Evolutionary conservation across 2,888 invertebrate genomes (phyloP).

Genomic region (Poecilus cupreus): DNA sequence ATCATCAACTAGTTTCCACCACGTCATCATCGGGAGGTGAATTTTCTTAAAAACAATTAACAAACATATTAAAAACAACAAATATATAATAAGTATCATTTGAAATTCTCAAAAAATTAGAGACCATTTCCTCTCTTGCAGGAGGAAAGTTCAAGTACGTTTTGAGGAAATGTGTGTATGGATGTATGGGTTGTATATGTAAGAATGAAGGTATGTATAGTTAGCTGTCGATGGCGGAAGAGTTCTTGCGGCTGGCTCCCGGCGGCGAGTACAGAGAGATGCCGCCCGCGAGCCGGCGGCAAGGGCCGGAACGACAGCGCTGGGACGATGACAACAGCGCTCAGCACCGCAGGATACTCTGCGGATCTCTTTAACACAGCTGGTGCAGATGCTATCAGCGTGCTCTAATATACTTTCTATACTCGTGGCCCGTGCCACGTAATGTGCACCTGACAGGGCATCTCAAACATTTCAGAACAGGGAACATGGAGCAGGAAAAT

Average conservation of each 20-base stretch:
- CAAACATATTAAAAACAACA: too few species aligned
- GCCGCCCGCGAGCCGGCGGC: background rate
- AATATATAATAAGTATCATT: too few species aligned
- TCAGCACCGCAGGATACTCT: background rate
- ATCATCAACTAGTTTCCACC: too few species aligned
- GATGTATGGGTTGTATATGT: too few species aligned
- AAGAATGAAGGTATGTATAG: background rate
- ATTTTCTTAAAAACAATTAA: too few species aligned
- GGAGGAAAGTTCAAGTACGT: too few species aligned
- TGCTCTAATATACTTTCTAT: slow-evolving; percentile 12
- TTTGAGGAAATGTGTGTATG: too few species aligned
- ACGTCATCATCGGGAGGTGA: too few species aligned
- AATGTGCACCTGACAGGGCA: background rate
- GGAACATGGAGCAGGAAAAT: too few species aligned
- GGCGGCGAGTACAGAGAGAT: slow-evolving; percentile 6
- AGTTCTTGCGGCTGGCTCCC: background rate
- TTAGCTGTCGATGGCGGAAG: background rate
- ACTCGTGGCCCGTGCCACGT: background rate
- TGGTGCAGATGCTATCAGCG: background rate
- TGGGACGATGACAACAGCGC: slow-evolving; percentile 39
- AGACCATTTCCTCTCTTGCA: too few species aligned
- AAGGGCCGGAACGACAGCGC: slow-evolving; percentile 27
- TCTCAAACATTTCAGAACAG: background rate
- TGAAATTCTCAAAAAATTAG: too few species aligned
- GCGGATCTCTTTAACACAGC: slow-evolving; percentile 8